Percentiles rank a stretch among this genome's conserved stretches.
Conservation (phyloP, 2,113 vertebrate species). For the Trachemys scripta region DNA sequence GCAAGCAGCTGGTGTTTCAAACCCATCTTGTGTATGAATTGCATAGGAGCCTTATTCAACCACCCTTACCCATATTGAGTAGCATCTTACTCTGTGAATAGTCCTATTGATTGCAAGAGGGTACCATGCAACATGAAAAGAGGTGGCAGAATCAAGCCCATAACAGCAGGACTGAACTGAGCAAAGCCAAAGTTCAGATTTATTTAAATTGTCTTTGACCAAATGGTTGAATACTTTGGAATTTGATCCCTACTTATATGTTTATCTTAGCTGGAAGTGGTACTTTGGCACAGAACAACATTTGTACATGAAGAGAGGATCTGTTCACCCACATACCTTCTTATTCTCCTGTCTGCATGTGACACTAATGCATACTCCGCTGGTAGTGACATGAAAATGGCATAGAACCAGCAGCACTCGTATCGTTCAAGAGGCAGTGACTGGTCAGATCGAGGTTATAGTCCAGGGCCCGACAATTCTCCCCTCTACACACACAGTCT, state of each 20-base stretch:
- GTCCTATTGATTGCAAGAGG: background rate
- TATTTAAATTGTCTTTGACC: background rate
- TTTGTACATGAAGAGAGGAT: background rate
- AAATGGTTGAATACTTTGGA: background rate
- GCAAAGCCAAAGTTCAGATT: background rate
- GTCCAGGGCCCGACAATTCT: background rate
- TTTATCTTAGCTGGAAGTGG: background rate
- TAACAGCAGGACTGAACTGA: background rate
- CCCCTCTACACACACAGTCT: background rate
- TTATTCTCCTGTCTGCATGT: background rate
- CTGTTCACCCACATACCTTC: background rate
- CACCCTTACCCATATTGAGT: background rate
- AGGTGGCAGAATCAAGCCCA: background rate
- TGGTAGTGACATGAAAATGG: background rate
- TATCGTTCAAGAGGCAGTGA: background rate
- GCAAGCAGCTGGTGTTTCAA: background rate
- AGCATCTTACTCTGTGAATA: background rate
- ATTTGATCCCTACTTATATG: background rate
- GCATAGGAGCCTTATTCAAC: background rate
- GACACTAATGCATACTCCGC: background rate
- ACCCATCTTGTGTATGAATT: background rate
- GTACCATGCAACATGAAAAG: background rate
- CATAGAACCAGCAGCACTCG: background rate
- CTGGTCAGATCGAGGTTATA: background rate
- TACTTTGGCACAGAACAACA: background rate